Base-by-base conservation (phyloP, 2,888 invertebrate genomes). In the Drosophila paracracens region DNA sequence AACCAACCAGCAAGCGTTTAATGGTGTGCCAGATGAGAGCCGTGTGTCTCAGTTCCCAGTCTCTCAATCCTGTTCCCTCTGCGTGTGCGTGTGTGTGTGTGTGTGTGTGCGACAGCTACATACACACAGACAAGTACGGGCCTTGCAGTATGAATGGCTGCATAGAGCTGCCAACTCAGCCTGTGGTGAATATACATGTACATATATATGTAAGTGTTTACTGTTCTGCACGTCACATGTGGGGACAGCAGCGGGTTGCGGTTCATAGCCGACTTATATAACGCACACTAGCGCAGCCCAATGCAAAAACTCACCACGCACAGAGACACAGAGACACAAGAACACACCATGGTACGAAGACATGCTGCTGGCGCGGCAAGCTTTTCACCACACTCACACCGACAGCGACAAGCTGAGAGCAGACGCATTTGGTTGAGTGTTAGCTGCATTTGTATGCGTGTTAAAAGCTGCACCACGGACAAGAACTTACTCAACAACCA, bases 201-300 rank as follows among this genome's bases (percentile, higher is more conserved):
- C 11, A 29, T 18, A 11, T 21, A 43, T 21, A 5, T 27, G 43
- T 18, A 33, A 18, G 50, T 6, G 5, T 8, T 13, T 10, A 18
- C 13, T n/a, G 29, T 16, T 66, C 46, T 57, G 64, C 64, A 29
- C 52, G 63, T 61, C 52, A 65, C 61, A 64, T 65, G 68, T 71
- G 67, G 38, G 46, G 56, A 46, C 56, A 29, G 67, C 56, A 67
- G 64, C 67, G 76, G 61, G 38, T 31, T 65, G 82, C 70, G 84
- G 74, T 60, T 76, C 79, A 72, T 83, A 85, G 73, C 73, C 61
- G 71, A 86, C 90, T 85, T 85, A 85, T 79, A 60, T 85, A 85
- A 85, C 84, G 67, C 89, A 85, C 75, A 89, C 84, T 62, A 81
- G 76, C 84, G 75, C 88, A 82, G 54, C 0, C 38, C 7, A 11